Conservation (phyloP, 2,888 invertebrate species). For the Coleophora deauratella region DNA sequence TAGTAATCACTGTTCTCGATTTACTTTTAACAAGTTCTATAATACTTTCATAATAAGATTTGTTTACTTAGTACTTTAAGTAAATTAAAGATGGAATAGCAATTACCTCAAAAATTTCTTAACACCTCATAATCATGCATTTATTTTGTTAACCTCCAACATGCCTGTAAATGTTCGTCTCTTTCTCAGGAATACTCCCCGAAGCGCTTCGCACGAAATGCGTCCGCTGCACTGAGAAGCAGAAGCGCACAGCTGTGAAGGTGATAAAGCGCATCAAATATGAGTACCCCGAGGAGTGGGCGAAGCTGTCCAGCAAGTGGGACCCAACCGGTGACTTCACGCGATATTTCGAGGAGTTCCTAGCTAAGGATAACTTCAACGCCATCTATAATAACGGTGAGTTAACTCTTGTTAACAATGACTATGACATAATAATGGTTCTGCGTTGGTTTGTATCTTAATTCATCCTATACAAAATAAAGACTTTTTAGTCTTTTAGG, state of each 20-base stretch:
- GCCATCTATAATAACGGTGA: slow-evolving; percentile 47
- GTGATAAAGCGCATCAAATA: slow-evolving; percentile 78
- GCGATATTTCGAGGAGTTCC: slow-evolving; percentile 57
- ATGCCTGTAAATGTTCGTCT: not conserved
- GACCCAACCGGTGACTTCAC: slow-evolving; percentile 80
- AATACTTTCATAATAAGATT: no score
- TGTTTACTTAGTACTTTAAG: no score
- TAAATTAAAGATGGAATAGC: no score
- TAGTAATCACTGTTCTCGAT: no score
- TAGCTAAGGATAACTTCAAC: slow-evolving; percentile 54
- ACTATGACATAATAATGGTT: no score
- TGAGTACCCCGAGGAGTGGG: slow-evolving; percentile 79
- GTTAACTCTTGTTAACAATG: slow-evolving; percentile 10
- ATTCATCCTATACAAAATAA: no score
- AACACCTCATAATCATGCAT: no score
- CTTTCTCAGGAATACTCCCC: slow-evolving; percentile 76
- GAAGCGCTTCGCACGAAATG: slow-evolving; percentile 81
- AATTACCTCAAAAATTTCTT: no score
- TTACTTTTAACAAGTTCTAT: no score
- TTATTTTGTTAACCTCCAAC: no score
- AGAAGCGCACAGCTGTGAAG: slow-evolving; percentile 78
- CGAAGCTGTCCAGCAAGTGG: slow-evolving; percentile 77
- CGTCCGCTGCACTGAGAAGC: slow-evolving; percentile 77
- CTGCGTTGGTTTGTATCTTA: no score
- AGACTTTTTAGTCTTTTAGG: no score